Percentiles rank a stretch among this genome's conserved stretches.
Evolutionary conservation across 2,888 invertebrate species (phyloP).

Genomic region (Miltochrista miniata): DNA sequence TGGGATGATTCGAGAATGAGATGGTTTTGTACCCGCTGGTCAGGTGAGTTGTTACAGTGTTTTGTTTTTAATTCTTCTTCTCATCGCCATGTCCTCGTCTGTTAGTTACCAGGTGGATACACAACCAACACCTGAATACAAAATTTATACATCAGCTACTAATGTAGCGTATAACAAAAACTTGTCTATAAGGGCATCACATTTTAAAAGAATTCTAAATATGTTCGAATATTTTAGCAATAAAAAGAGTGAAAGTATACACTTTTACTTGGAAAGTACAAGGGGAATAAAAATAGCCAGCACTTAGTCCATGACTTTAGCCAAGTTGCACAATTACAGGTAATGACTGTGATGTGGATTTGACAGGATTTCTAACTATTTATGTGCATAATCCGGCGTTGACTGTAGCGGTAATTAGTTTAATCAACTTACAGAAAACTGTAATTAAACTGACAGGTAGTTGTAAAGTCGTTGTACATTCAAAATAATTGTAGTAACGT

Average conservation of each 20-base stretch:
- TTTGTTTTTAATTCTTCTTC: no score
- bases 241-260: slow-evolving; percentile 25
- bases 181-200: background rate
- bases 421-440: background rate
- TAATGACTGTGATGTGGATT: slow-evolving; percentile 11
- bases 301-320: slow-evolving; percentile 11
- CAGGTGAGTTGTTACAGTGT: no score
- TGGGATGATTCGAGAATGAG: no score
- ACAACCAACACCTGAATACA: no score
- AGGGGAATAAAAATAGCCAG: slow-evolving; percentile 20
- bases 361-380: slow-evolving; percentile 24
- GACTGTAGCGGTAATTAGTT: slow-evolving; percentile 2
- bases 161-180: no score
- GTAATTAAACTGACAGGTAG: background rate
- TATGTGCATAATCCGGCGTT: slow-evolving; percentile 15
- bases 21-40: no score
- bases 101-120: no score
- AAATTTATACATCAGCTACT: no score
- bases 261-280: slow-evolving; percentile 33
- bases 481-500: no score
- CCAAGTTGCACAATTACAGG: slow-evolving; percentile 19
- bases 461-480: background rate
- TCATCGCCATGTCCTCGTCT: no score
- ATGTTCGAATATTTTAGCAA: slow-evolving; percentile 16
- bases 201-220: background rate